These are phyloP conservation scores for Paralvinella palmiformis DNA, from an alignment of 1,140 invertebrate species.

Conservation along the genomic window DNA sequence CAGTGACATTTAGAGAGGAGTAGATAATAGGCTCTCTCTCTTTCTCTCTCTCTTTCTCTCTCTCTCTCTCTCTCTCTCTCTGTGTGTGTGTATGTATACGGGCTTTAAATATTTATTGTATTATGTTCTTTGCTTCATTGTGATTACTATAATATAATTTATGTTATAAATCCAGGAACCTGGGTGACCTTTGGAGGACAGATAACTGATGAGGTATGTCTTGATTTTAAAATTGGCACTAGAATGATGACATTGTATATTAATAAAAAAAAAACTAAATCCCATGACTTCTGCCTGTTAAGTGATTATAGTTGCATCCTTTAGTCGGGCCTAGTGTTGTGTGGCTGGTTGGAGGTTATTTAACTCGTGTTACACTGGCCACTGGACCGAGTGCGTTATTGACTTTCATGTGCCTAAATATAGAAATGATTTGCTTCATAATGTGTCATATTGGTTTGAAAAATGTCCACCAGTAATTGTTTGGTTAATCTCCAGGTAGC, in stretches of 20 bases:
- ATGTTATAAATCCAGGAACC: conserved; percentile 58
- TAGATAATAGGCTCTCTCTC: not conserved
- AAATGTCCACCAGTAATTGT: not conserved
- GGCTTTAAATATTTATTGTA: not conserved
- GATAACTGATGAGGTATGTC: conserved; percentile 65
- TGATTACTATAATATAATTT: not conserved
- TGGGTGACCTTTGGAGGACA: conserved; percentile 80
- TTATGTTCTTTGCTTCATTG: not conserved
- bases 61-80: not conserved
- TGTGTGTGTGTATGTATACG: not conserved
- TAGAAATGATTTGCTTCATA: conserved; percentile 1
- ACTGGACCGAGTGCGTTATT: not conserved
- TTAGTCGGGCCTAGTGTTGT: not conserved
- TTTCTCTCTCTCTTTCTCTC: not conserved
- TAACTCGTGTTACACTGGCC: not conserved
- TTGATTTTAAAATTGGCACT: not conserved
- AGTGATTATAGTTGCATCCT: not conserved
- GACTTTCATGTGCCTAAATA: not conserved
- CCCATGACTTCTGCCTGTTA: not conserved
- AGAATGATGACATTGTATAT: not conserved
- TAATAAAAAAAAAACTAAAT: not conserved
- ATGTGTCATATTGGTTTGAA: not conserved
- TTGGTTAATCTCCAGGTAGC: conserved; percentile 52
- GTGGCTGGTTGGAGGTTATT: not conserved
- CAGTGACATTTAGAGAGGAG: not conserved